A percentile compares a stretch with the other conserved stretches of the same genome.
These are phyloP conservation scores for Gari tellinella DNA, from an alignment of 2,888 invertebrate genomes.

Conservation along the genomic window DNA sequence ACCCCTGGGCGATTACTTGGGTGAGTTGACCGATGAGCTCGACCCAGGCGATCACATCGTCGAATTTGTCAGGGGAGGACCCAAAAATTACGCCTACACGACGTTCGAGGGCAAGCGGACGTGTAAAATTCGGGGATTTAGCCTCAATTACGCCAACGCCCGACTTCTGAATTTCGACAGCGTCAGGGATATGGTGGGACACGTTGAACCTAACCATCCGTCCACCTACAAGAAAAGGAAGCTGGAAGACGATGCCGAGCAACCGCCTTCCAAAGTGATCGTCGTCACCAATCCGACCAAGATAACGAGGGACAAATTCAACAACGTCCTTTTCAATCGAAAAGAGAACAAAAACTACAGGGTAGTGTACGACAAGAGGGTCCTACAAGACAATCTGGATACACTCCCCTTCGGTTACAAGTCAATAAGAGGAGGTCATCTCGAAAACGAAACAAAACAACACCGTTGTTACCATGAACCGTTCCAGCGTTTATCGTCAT, in stretches of 20 bases:
- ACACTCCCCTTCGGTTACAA: constrained; percentile 35
- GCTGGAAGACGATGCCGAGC: not conserved
- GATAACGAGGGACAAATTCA: constrained; percentile 87
- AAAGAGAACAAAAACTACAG: constrained; percentile 78
- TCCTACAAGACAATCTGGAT: constrained; percentile 11
- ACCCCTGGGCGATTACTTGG: too few relatives aligned
- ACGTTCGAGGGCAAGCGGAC: too few relatives aligned
- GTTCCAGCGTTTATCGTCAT: constrained; percentile 18
- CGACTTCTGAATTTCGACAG: constrained; percentile 30
- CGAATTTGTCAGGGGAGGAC: too few relatives aligned
- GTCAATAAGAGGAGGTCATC: not conserved
- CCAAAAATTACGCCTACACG: too few relatives aligned
- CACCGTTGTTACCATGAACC: not conserved
- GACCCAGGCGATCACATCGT: too few relatives aligned
- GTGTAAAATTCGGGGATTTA: constrained; percentile 72
- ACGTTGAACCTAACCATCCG: not conserved
- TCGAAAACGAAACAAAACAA: not conserved
- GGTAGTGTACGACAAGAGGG: constrained; percentile 31
- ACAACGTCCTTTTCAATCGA: constrained; percentile 89
- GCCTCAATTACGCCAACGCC: constrained; percentile 56
- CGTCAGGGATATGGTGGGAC: constrained; percentile 14
- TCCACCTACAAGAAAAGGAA: constrained; percentile 4
- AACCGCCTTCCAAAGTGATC: constrained; percentile 4
- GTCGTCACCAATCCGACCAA: constrained; percentile 21
- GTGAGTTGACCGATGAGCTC: too few relatives aligned